Conservation (phyloP, 1,140 invertebrate species). For the Brachionus manjavacas region DNA sequence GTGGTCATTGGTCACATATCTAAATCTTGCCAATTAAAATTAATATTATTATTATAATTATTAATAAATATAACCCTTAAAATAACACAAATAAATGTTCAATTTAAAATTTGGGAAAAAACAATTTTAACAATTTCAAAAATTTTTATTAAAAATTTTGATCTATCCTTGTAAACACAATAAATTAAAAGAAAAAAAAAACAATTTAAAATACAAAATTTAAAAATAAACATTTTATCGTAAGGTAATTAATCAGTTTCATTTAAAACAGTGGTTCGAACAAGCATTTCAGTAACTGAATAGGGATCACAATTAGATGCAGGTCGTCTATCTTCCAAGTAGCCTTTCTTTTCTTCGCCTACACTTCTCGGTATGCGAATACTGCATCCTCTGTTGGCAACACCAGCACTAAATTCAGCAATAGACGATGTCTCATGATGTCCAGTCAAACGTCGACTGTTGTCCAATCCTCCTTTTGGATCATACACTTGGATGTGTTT, state of each 20-base stretch:
- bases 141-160: background rate
- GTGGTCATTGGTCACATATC: no score
- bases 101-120: background rate
- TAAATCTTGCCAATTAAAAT: no score
- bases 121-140: background rate
- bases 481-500: constrained; percentile 85
- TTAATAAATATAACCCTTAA: no score
- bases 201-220: background rate
- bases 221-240: background rate
- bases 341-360: constrained; percentile 80
- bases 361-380: constrained; percentile 58
- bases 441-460: constrained; percentile 59
- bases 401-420: constrained; percentile 57
- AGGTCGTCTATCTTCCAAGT: constrained; percentile 85
- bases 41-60: no score
- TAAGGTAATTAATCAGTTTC: background rate
- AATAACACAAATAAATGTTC: no score
- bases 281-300: constrained; percentile 6
- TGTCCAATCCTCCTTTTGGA: constrained; percentile 62
- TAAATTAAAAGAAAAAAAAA: background rate
- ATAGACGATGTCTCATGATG: constrained; percentile 55
- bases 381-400: constrained; percentile 60
- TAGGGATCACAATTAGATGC: constrained; percentile 54
- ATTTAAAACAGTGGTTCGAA: background rate
- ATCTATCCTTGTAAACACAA: background rate